A percentile compares a stretch with the other conserved stretches of the same genome.
These are phyloP conservation scores for Aphis craccivora DNA, from an alignment of 1,140 invertebrate species.

Conservation along the genomic window DNA sequence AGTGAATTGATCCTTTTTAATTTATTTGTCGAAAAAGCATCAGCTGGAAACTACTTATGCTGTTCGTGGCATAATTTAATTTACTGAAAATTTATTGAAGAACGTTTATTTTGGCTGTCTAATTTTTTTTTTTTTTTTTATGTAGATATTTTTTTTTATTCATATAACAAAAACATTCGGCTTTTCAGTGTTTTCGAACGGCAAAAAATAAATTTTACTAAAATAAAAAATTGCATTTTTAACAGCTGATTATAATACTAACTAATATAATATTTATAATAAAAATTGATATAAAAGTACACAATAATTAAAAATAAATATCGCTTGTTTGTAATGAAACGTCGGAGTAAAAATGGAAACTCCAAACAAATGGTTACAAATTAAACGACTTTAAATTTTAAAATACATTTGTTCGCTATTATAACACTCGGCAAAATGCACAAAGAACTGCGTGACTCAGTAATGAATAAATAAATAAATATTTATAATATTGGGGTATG, in stretches of 20 bases:
- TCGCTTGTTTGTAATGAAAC: background rate
- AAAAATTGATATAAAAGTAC: background rate
- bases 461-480: constrained; percentile 6
- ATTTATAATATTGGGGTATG: background rate
- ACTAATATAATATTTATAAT: background rate
- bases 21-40: background rate
- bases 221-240: background rate
- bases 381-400: background rate
- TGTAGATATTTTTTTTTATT: background rate
- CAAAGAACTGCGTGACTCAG: constrained; percentile 20
- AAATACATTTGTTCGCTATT: background rate
- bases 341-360: background rate
- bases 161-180: background rate
- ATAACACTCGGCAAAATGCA: background rate
- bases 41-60: constrained; percentile 4
- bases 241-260: background rate
- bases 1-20: constrained; percentile 6
- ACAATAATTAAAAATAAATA: background rate
- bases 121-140: constrained; percentile 1
- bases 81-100: background rate
- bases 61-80: constrained; percentile 16
- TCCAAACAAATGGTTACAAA: background rate
- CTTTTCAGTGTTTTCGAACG: background rate
- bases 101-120: background rate
- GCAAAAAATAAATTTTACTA: background rate